Evolutionary conservation across 2,797 vertebrate species (phyloP).

Genomic region (Scolopax rusticola): DNA sequence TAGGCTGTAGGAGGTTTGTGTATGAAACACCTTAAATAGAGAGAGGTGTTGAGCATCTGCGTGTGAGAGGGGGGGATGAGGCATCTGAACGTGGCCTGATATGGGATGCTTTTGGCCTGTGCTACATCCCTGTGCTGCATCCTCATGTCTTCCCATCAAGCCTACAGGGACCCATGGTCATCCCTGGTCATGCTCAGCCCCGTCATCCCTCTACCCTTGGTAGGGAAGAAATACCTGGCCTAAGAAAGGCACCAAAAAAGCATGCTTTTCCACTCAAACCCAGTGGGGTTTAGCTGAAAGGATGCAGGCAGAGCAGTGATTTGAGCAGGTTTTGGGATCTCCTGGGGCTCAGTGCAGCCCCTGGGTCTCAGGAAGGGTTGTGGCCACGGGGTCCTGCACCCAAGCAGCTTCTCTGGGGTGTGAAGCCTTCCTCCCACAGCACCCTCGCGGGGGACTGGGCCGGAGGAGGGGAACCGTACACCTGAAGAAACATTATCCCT

Average conservation of each 20-base stretch:
- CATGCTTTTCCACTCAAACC: background rate
- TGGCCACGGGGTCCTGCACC: background rate
- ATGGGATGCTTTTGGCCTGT: background rate
- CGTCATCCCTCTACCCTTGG: background rate
- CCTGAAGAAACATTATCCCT: slow-evolving; percentile 75
- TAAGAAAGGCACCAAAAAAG: background rate
- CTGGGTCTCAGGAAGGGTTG: background rate
- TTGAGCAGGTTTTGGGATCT: background rate
- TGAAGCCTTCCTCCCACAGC: background rate
- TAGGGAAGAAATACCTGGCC: background rate
- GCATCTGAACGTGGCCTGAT: background rate
- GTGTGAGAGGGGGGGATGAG: background rate
- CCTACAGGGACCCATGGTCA: no score
- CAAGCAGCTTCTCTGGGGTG: background rate
- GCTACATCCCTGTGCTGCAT: no score
- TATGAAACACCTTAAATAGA: background rate
- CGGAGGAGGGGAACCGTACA: slow-evolving; percentile 10
- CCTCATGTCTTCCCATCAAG: background rate
- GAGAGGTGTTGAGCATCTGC: background rate
- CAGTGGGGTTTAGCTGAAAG: background rate
- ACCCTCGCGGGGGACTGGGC: background rate
- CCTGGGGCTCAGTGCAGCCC: background rate
- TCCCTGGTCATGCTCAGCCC: background rate
- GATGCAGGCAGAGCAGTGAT: background rate
- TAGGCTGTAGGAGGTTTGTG: background rate